Percentiles rank a stretch among this genome's conserved stretches.
phyloP scores from a whole-genome alignment of 2,888 invertebrate genomes.

The Meganola albula region DNA sequence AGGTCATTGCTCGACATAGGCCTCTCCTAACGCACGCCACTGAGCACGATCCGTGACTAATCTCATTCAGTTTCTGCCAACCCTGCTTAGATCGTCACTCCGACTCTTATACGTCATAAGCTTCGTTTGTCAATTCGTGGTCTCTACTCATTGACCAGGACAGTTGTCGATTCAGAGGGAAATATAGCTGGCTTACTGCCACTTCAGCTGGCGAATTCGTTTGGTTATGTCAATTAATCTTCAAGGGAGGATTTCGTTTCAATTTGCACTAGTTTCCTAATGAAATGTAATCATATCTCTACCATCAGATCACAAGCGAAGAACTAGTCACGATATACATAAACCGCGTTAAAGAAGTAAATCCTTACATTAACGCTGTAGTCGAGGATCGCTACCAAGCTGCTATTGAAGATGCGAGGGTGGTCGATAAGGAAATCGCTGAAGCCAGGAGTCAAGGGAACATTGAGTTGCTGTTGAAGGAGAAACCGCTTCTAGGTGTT shows the following conservation, averaged over 20 bases:
- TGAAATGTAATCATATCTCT: neutral
- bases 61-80: too few relatives aligned
- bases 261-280: neutral
- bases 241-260: neutral
- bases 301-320: constrained; percentile 76
- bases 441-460: constrained; percentile 40
- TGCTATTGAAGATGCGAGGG: constrained; percentile 80
- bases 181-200: too few relatives aligned
- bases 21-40: too few relatives aligned
- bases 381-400: constrained; percentile 80
- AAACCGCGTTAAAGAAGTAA: constrained; percentile 80
- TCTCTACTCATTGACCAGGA: too few relatives aligned
- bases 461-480: constrained; percentile 56
- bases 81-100: too few relatives aligned
- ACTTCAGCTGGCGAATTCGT: too few relatives aligned
- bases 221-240: too few relatives aligned
- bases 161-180: too few relatives aligned
- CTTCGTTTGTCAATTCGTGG: too few relatives aligned
- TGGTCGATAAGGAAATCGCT: constrained; percentile 66
- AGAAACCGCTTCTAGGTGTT: constrained; percentile 85
- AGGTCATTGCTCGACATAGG: too few relatives aligned
- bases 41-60: too few relatives aligned
- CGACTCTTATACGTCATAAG: too few relatives aligned
- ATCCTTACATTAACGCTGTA: constrained; percentile 82
- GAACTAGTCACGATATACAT: constrained; percentile 79